Conservation (phyloP, 2,797 vertebrate species). For the Macroramphosus scolopax region DNA sequence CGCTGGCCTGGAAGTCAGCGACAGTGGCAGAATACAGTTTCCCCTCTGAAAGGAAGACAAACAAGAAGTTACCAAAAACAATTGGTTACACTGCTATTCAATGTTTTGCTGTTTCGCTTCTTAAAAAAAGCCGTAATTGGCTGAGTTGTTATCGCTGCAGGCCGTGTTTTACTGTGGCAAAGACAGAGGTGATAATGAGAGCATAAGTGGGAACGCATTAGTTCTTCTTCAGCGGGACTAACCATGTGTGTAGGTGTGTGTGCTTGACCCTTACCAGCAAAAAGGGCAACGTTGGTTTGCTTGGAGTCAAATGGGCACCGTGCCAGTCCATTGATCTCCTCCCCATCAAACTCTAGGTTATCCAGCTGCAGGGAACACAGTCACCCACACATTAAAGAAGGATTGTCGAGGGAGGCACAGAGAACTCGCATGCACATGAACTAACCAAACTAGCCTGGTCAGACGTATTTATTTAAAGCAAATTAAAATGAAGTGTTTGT, state of each 20-base stretch:
- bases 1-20: constrained; percentile 97
- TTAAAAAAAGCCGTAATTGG: constrained; percentile 59
- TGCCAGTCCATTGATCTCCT: constrained; percentile 98
- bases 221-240: constrained; percentile 33
- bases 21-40: constrained; percentile 98
- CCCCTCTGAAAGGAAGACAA: constrained; percentile 83
- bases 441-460: no score
- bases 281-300: constrained; percentile 99
- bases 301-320: constrained; percentile 98
- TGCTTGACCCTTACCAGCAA: constrained; percentile 87
- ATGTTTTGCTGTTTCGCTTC: constrained; percentile 33
- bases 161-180: constrained; percentile 53
- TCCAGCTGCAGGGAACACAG: constrained; percentile 85
- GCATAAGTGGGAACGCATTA: constrained; percentile 54
- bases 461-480: no score
- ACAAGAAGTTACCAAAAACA: constrained; percentile 23
- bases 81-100: constrained; percentile 11
- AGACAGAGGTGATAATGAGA: constrained; percentile 67
- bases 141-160: constrained; percentile 53
- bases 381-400: constrained; percentile 54
- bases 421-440: no score
- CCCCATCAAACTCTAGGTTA: constrained; percentile 97
- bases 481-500: no score
- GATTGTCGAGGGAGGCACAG: constrained; percentile 13
- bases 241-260: constrained; percentile 32